A percentile compares a stretch with the other conserved stretches of the same genome.
Conservation (phyloP, 1,140 invertebrate genomes). For the Choristoneura fumiferana region DNA sequence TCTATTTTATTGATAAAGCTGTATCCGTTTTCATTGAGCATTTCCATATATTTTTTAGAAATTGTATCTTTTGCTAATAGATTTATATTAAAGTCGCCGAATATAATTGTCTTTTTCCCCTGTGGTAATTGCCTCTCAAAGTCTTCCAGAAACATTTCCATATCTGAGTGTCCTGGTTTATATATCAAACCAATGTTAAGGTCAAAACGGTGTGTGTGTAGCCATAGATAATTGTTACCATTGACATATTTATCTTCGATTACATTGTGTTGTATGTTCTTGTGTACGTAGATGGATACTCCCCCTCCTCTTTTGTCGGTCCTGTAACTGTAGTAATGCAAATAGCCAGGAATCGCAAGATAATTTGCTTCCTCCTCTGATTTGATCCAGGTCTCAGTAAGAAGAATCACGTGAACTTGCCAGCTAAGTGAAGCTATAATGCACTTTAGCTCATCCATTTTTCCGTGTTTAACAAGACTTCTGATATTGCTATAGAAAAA, state of each 20-base stretch:
- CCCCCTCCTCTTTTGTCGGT: conserved; percentile 15
- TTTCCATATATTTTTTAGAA: neutral
- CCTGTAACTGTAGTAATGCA: conserved; percentile 16
- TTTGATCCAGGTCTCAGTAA: conserved; percentile 22
- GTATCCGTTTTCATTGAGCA: neutral
- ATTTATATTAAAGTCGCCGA: no score
- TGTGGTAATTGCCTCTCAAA: neutral
- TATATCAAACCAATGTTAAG: neutral
- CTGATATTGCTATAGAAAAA: conserved; percentile 28
- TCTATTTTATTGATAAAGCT: no score
- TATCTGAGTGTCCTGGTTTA: no score
- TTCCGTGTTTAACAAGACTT: conserved; percentile 24
- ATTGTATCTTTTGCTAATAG: no score
- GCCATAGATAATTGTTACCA: conserved; percentile 18
- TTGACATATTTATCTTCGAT: neutral
- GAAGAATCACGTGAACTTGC: neutral
- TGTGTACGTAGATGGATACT: conserved; percentile 18
- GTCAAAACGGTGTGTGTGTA: neutral
- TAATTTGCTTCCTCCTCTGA: conserved; percentile 7
- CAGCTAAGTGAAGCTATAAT: neutral
- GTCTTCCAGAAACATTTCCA: no score
- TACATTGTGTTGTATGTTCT: conserved; percentile 11
- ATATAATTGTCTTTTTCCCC: no score
- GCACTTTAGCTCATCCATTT: conserved; percentile 24
- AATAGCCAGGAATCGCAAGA: neutral